Evolutionary conservation across 2,797 vertebrate genomes (phyloP).

Genomic region (Sebastes taczanowskii): DNA sequence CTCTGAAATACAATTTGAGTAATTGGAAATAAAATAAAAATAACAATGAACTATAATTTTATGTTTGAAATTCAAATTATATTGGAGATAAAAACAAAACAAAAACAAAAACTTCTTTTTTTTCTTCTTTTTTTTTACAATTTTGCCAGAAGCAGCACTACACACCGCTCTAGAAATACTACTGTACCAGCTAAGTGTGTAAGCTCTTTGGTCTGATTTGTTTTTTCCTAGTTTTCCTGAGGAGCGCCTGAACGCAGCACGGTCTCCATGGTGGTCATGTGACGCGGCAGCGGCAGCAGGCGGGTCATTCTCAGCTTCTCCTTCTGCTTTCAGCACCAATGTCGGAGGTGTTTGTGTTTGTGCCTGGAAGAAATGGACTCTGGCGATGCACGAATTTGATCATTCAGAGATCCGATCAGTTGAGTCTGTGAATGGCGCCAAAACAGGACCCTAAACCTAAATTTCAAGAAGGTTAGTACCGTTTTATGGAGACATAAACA

Average conservation of each 20-base stretch:
- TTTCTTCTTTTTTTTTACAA: too few species aligned
- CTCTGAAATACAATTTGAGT: neutral
- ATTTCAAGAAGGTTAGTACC: conserved; percentile 93
- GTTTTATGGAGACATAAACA: neutral
- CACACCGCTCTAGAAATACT: too few species aligned
- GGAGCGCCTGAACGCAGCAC: conserved; percentile 30
- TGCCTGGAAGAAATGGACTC: conserved; percentile 81
- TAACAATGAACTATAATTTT: neutral
- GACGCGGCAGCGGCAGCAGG: conserved; percentile 47
- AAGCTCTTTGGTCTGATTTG: rapidly evolving
- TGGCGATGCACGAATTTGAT: conserved; percentile 86
- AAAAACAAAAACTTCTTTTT: too few species aligned
- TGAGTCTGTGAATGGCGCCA: conserved; percentile 97
- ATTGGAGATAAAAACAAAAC: neutral
- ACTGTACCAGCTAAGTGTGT: neutral
- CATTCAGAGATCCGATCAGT: conserved; percentile 82
- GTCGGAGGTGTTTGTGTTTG: conserved; percentile 73
- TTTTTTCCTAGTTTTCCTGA: neutral
- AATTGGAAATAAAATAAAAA: neutral
- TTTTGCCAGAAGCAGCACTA: too few species aligned
- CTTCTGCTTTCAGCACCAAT: conserved; percentile 56
- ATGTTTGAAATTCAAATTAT: neutral
- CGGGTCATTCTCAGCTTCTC: conserved; percentile 53
- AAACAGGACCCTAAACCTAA: conserved; percentile 99
- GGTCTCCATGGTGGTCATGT: conserved; percentile 52